Evolutionary conservation across 2,888 invertebrate genomes (phyloP), one percentile per base, ranked within the genome.

Genomic region (Chaetogeoica ovagalla): DNA sequence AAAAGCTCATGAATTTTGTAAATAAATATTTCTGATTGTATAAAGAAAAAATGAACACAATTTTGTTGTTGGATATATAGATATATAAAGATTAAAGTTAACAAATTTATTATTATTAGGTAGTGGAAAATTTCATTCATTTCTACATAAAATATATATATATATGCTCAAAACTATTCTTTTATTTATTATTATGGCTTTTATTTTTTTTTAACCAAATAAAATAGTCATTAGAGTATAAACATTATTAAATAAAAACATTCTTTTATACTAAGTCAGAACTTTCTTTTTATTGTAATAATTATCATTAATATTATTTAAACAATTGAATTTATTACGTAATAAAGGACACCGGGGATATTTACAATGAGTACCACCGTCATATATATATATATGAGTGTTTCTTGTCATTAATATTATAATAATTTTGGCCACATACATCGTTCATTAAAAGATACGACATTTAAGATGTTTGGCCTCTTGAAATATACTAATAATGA

Each of bases 201-300:
- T 43, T 60, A 60, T 5, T 59, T 68, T 75, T 66, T 43, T 68
- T 69, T 62, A 11, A 69, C 30, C 52, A 52, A 19, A 68, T 9
- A 77, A 69, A 59, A 70, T 71, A 79, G 63, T 71, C 43, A 79
- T 71, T 79, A 71, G 62, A 23, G 5, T 77, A 55, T 48, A 60
- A 63, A 66, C 30, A 57, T 19, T 57, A 52, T 60, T 13, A 60
- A 77, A 77, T 77, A 77, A 68, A 76, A 62, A 68, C 30, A 52
- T 69, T 59, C 19, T 65, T 75, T 65, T 74, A 21, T 66, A 57
- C 19, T 4, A 57, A 39, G 57, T 75, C 48, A 6, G 9, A 17
- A 21, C 21, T 21, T 71, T 70, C 23, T 57, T 71, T 71, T 21
- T 69, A 30, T 37, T 71, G 21, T 19, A 19, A 39, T 19, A 19